Conservation (phyloP, 2,888 invertebrate species). For the Busseola fusca region DNA sequence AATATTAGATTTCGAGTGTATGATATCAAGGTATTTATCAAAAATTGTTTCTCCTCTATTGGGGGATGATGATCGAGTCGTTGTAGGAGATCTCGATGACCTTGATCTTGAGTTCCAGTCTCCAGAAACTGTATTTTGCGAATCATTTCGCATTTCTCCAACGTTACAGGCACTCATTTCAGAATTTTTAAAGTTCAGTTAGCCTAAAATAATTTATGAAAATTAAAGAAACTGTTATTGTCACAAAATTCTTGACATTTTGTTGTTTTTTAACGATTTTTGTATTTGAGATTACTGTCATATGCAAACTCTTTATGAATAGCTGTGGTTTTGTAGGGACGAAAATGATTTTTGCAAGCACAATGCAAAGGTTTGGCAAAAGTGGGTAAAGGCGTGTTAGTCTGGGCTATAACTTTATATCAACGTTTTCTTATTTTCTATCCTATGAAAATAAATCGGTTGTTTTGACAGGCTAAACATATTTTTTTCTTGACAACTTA, state of each 20-base stretch:
- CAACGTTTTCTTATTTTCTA: too few species aligned
- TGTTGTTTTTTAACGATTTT: not conserved
- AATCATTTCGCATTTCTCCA: slow-evolving; percentile 40
- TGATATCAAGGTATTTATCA: slow-evolving; percentile 79
- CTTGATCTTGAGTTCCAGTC: slow-evolving; percentile 45
- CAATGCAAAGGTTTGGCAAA: not conserved
- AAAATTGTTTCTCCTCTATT: slow-evolving; percentile 74
- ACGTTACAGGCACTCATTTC: slow-evolving; percentile 69
- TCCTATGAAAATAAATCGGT: too few species aligned
- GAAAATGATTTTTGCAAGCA: not conserved
- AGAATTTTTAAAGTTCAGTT: slow-evolving; percentile 60
- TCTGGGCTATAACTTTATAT: too few species aligned
- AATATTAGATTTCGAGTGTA: slow-evolving; percentile 78
- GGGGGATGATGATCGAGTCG: slow-evolving; percentile 72
- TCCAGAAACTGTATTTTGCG: slow-evolving; percentile 41
- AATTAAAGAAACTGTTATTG: slow-evolving; percentile 34
- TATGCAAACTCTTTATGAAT: slow-evolving; percentile 15
- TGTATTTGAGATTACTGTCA: not conserved
- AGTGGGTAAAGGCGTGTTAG: not conserved
- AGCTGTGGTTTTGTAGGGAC: not conserved
- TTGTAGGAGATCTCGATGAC: slow-evolving; percentile 60
- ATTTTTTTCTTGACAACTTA: not conserved
- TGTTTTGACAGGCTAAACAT: not conserved
- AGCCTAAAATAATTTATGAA: slow-evolving; percentile 33
- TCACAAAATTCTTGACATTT: slow-evolving; percentile 46